A percentile compares a stretch with the other conserved stretches of the same genome.
These are phyloP conservation scores for Bujurquina vittata DNA, from an alignment of 2,113 vertebrate genomes.

Conservation along the genomic window DNA sequence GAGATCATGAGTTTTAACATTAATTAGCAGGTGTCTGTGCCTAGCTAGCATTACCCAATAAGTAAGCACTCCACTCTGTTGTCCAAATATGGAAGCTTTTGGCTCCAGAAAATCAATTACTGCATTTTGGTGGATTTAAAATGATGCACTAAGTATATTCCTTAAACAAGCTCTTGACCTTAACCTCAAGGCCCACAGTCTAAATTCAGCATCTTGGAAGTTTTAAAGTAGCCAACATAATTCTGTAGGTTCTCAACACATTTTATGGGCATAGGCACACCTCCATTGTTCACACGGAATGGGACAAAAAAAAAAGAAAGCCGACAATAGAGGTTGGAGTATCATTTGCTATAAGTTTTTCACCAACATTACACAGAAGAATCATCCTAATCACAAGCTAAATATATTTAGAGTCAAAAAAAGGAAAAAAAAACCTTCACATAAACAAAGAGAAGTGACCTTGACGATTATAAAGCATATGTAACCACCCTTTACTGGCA, in stretches of 20 bases:
- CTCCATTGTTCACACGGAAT: not conserved
- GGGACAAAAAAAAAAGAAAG: not conserved
- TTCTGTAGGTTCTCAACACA: not conserved
- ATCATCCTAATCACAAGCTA: too few relatives aligned
- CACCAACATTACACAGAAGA: too few relatives aligned
- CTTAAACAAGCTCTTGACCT: not conserved
- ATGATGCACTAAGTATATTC: too few relatives aligned
- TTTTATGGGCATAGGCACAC: not conserved
- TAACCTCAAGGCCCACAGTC: accelerated
- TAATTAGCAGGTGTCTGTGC: not conserved
- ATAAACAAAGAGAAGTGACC: not conserved
- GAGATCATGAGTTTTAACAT: not conserved
- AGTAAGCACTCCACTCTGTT: too few relatives aligned
- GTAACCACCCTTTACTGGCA: not conserved
- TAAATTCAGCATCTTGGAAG: not conserved
- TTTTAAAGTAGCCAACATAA: not conserved
- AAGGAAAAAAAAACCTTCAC: not conserved
- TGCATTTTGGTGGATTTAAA: not conserved
- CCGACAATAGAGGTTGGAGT: not conserved
- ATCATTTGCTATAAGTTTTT: too few relatives aligned
- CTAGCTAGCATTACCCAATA: not conserved
- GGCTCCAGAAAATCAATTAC: too few relatives aligned
- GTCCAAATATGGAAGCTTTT: too few relatives aligned
- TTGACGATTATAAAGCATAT: accelerated
- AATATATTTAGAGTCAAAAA: not conserved